Evolutionary conservation across 2,888 invertebrate species (phyloP).

Genomic region (Thalpophila matura): DNA sequence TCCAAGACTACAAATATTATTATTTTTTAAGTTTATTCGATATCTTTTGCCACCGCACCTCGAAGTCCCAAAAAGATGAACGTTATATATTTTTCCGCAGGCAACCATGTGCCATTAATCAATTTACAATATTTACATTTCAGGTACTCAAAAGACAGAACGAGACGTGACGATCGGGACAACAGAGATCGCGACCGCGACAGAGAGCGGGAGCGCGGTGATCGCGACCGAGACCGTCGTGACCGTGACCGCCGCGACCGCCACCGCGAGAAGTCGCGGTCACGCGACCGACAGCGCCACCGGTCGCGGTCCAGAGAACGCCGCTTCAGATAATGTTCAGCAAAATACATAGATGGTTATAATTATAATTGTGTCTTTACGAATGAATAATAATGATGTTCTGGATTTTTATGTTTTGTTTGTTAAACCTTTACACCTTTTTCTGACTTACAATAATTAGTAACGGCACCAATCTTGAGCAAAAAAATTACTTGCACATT

Average conservation of each 20-base stretch:
- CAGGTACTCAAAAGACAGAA: constrained; percentile 87
- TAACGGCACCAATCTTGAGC: too few species aligned
- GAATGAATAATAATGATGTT: constrained; percentile 79
- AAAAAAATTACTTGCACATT: too few species aligned
- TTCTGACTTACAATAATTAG: too few species aligned
- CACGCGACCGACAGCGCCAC: constrained; percentile 76
- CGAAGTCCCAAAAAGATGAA: too few species aligned
- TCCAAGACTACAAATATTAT: too few species aligned
- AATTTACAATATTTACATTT: constrained; percentile 23
- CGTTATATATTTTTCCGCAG: background rate
- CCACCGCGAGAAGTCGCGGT: constrained; percentile 80
- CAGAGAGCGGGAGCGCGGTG: constrained; percentile 64
- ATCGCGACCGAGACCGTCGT: constrained; percentile 66
- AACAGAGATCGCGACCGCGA: constrained; percentile 77
- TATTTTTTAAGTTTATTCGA: too few species aligned
- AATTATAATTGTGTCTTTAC: constrained; percentile 69
- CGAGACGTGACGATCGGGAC: constrained; percentile 83
- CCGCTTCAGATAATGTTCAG: constrained; percentile 82
- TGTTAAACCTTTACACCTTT: background rate
- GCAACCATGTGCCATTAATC: background rate
- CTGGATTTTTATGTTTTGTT: constrained; percentile 51
- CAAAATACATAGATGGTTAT: constrained; percentile 59
- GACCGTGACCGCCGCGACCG: constrained; percentile 71
- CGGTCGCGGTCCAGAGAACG: constrained; percentile 84
- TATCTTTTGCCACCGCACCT: too few species aligned